Evolutionary conservation across 2,797 vertebrate genomes (phyloP), one percentile per base, ranked within the genome.

Genomic region (Eulemur rubriventer): DNA sequence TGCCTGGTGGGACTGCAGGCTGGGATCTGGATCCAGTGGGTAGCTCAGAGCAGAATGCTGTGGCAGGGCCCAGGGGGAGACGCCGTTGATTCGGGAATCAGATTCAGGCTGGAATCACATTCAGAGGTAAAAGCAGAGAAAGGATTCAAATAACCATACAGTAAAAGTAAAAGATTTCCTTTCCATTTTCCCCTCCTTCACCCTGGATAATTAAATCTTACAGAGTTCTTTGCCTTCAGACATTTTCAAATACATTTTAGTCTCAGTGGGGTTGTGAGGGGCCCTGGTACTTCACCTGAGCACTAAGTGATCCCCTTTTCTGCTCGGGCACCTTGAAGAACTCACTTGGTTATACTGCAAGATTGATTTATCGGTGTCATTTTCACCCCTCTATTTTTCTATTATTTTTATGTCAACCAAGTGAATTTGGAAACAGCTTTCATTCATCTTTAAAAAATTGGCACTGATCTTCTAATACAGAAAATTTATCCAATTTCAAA

Each of bases 21-120:
- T 98, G 59, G 97, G 79, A 76, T 99, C 99, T 65, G 99, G 99
- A 96, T 98, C 99, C 0, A 98, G 97, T 0, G 98, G 76, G 96
- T 98, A 99, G 96, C 97, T 41, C 0, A 98, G 96, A 28, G 98
- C 89, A 22, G 99, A 98, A 87, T 98, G 98, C 95, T 99, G 98
- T 35, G 98, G 98, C 0, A 98, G 98, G 46, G 98, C 96, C 84
- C 99, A 99, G 4, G 99, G 99, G 35, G 99, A 99, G 85, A 99
- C 92, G 2, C 99, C 99, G 0, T 99, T 99, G 97, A 99, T 97
- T 87, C 98, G 99, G 7, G 99, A 98, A 97, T 99, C 99, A 5
- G 99, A 98, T 86, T 99, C 99, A 1, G 99, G 99, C 99, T 99
- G 98, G 10, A 90, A 76, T 30, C 55, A 96, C 75, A 91, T 59